These are phyloP conservation scores for Lasioglossum albipes DNA, from an alignment of 1,140 invertebrate species.

Conservation along the genomic window DNA sequence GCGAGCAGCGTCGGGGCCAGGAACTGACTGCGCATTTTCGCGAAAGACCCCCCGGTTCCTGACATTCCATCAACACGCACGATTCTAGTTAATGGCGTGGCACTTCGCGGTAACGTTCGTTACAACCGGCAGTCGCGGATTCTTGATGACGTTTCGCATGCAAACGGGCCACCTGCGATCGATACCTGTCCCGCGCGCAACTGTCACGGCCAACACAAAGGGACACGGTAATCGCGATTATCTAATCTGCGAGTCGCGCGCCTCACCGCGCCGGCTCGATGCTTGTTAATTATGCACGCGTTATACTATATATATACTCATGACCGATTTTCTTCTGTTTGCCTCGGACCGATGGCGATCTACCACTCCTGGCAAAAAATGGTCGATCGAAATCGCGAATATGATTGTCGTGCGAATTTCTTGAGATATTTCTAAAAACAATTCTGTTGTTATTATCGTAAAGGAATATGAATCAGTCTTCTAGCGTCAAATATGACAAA, in stretches of 20 bases:
- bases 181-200: slow-evolving; percentile 30
- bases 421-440: too few relatives aligned
- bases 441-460: too few relatives aligned
- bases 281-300: too few relatives aligned
- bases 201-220: slow-evolving; percentile 29
- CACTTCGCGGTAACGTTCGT: slow-evolving; percentile 54
- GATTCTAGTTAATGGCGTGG: slow-evolving; percentile 42
- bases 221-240: slow-evolving; percentile 42
- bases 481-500: too few relatives aligned
- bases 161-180: slow-evolving; percentile 32
- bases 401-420: too few relatives aligned
- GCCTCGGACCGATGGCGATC: too few relatives aligned
- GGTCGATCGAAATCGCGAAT: too few relatives aligned
- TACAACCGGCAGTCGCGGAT: slow-evolving; percentile 41
- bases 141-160: slow-evolving; percentile 48
- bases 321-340: too few relatives aligned
- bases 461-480: too few relatives aligned
- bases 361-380: too few relatives aligned
- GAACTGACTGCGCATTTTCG: slow-evolving; percentile 5
- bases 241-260: slow-evolving; percentile 1
- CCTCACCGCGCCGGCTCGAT: not conserved
- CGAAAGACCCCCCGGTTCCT: not conserved
- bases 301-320: too few relatives aligned
- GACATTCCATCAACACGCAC: slow-evolving; percentile 38
- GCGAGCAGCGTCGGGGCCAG: not conserved